Evolutionary conservation across 2,797 vertebrate species (phyloP).

Genomic region (Intellagama lesueurii): DNA sequence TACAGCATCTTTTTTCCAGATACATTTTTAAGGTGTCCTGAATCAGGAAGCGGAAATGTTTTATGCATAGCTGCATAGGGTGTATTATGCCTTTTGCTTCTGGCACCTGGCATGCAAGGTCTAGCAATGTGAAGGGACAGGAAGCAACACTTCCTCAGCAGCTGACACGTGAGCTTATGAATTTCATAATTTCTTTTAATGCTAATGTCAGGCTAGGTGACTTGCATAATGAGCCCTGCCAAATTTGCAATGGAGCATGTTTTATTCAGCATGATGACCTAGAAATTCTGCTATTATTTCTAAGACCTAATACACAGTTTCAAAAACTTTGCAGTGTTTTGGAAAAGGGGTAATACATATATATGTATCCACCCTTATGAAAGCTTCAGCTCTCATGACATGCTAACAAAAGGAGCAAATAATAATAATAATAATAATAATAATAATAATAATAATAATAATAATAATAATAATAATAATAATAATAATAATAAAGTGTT

Average conservation of each 20-base stretch:
- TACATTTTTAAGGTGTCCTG: slow-evolving; percentile 10
- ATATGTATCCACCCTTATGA: neutral
- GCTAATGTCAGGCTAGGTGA: slow-evolving; percentile 33
- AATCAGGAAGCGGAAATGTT: neutral
- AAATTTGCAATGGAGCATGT: slow-evolving; percentile 32
- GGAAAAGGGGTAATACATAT: neutral
- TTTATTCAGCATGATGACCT: slow-evolving; percentile 50
- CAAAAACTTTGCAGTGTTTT: slow-evolving; percentile 16
- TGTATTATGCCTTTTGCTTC: slow-evolving; percentile 25
- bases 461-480: too few relatives aligned
- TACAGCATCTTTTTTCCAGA: neutral
- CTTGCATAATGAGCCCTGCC: slow-evolving; percentile 43
- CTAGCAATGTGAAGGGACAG: slow-evolving; percentile 24
- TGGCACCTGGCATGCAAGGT: neutral
- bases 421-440: too few relatives aligned
- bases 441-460: too few relatives aligned
- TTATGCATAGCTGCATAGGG: slow-evolving; percentile 18
- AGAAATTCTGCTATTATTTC: slow-evolving; percentile 45
- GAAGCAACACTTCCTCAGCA: slow-evolving; percentile 8
- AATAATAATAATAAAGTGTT: too few relatives aligned
- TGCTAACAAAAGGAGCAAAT: too few relatives aligned
- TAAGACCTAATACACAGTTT: slow-evolving; percentile 30
- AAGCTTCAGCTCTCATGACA: too few relatives aligned
- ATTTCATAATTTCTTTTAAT: slow-evolving; percentile 34
- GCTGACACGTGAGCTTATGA: slow-evolving; percentile 35